These are phyloP conservation scores for Ophion ellenae DNA, from an alignment of 2,888 invertebrate species.

Conservation along the genomic window DNA sequence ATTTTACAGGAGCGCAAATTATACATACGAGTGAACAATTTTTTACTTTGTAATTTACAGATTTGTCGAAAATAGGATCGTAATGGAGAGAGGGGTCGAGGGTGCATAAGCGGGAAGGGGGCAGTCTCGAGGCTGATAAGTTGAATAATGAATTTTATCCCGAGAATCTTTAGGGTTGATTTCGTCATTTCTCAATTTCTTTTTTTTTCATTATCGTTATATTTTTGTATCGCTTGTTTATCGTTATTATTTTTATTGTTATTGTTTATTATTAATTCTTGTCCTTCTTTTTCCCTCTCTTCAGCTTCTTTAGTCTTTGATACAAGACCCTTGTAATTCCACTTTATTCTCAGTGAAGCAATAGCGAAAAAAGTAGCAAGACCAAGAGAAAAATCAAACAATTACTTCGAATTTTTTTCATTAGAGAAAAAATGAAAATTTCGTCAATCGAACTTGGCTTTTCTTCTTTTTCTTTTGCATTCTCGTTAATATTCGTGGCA, in stretches of 20 bases:
- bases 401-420: neutral
- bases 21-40: conserved; percentile 60
- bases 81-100: conserved; percentile 49
- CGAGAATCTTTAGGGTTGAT: conserved; percentile 39
- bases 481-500: too few relatives aligned
- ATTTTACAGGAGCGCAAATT: conserved; percentile 54
- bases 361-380: neutral
- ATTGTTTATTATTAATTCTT: conserved; percentile 30
- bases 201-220: conserved; percentile 13
- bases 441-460: too few relatives aligned
- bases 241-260: conserved; percentile 21
- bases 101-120: conserved; percentile 39
- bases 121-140: conserved; percentile 46
- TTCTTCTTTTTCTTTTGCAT: too few relatives aligned
- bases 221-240: conserved; percentile 12
- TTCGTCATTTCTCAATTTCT: conserved; percentile 15
- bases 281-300: neutral
- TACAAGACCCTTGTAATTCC: neutral
- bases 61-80: conserved; percentile 54
- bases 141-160: conserved; percentile 30
- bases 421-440: neutral
- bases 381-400: neutral
- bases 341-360: conserved; percentile 16
- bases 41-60: conserved; percentile 70
- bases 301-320: conserved; percentile 6